A percentile compares a stretch with the other conserved stretches of the same genome.
Evolutionary conservation across 2,797 vertebrate species (phyloP).

Genomic region (Muraenolepis orangiensis): DNA sequence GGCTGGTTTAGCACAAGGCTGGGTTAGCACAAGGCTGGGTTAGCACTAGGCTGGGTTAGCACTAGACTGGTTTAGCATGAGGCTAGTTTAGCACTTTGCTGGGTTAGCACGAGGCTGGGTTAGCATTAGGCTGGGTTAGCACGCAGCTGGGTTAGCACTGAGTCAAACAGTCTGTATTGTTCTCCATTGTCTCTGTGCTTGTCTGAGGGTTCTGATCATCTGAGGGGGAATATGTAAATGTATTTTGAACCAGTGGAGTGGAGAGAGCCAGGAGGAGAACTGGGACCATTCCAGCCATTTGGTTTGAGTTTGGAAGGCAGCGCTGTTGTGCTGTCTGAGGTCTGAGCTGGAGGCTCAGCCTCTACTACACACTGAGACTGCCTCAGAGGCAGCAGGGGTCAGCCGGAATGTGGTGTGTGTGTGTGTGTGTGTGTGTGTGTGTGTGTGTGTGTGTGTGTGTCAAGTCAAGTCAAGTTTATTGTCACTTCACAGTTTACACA

Average conservation of each 20-base stretch:
- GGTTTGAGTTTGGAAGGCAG: conserved; percentile 41
- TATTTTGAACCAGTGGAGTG: conserved; percentile 12
- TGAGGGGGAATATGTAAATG: neutral
- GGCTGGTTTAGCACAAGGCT: no score
- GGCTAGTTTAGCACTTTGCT: no score
- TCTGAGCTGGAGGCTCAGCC: conserved; percentile 42
- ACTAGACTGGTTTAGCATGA: no score
- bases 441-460: no score
- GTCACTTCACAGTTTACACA: no score
- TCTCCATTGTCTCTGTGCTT: neutral
- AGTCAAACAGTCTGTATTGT: neutral
- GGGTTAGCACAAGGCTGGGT: neutral
- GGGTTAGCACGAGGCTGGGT: neutral
- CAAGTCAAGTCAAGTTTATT: no score
- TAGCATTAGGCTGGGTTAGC: neutral
- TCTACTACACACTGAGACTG: no score
- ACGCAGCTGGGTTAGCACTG: no score
- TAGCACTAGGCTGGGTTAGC: neutral
- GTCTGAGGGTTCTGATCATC: neutral
- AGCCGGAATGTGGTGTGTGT: no score
- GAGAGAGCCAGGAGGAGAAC: conserved; percentile 40
- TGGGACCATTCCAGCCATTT: conserved; percentile 38
- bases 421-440: no score
- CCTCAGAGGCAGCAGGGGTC: no score
- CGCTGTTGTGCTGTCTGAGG: conserved; percentile 53